Conservation (phyloP, 2,797 vertebrate species). For the Trichosurus vulpecula region DNA sequence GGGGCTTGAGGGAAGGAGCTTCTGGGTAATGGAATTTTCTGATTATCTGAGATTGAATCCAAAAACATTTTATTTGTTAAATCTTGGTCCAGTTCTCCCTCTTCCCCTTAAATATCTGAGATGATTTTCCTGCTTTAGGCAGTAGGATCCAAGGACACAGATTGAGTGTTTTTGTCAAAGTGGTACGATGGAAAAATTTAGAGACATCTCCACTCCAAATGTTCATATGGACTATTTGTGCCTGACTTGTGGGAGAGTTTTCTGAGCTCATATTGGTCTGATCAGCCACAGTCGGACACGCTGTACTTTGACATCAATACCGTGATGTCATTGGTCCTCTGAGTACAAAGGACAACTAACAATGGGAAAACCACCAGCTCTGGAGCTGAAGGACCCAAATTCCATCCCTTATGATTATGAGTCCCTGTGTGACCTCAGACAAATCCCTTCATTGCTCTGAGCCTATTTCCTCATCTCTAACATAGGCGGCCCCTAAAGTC, state of each 20-base stretch:
- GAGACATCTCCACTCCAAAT: background rate
- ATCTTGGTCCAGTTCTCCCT: background rate
- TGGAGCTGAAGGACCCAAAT: background rate
- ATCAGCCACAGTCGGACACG: background rate
- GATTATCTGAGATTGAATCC: background rate
- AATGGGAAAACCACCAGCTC: background rate
- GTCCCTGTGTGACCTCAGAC: background rate
- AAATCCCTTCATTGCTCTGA: background rate
- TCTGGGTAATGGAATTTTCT: background rate
- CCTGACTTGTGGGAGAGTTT: background rate
- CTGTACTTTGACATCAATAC: background rate
- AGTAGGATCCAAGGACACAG: background rate
- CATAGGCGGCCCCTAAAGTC: background rate
- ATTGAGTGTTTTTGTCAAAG: background rate
- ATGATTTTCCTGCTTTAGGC: background rate
- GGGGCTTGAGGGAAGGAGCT: background rate
- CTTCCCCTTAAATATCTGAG: background rate
- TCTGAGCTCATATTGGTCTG: background rate
- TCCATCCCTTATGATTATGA: background rate
- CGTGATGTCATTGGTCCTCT: background rate
- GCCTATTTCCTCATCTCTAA: background rate
- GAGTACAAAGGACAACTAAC: background rate
- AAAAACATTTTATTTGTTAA: conserved; percentile 4
- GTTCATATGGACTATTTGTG: background rate
- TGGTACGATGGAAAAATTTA: background rate